Evolutionary conservation across 1,140 invertebrate species (phyloP), one percentile per base, ranked within the genome.

Genomic region (Catajapyx aquilonaris): DNA sequence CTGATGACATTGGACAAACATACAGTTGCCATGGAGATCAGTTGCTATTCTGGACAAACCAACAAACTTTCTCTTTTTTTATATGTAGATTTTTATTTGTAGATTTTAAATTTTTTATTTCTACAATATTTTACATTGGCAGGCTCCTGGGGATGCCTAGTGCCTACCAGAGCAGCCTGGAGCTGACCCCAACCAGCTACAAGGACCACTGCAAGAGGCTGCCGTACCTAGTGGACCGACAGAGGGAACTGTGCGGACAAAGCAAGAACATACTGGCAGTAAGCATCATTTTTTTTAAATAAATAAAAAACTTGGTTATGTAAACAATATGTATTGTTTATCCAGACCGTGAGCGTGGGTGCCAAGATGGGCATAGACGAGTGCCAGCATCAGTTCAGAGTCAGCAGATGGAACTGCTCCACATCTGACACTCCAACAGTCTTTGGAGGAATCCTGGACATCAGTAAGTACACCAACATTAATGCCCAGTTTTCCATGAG

Each of bases 401-500:
- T 76, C 48, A 78, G 75, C 47, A 65, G 85, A 51, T 93, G 86
- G 86, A 91, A 93, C 55, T 93, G 86, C 51, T 70, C 79, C 44
- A 61, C 77, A 44, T 66, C 72, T 18, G 65, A 70, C 43, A 76
- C 75, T 54, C 65, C 67, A 18, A 67, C 73, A 10, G 70, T 81
- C 38, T 84, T 83, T 50, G 81, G 81, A 18, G 71, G 75, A 42
- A 73, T 60, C 16, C 45, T 60, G 13, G 45, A 44, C 23, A 52
- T 59, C 39, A 49, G 57, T 60, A 51, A 55, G 53, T 54, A 28
- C 7, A 9, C 7, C 23, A 9, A 28, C 23, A n/a, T n/a, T n/a
- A n/a, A n/a, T n/a, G n/a, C n/a, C n/a, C n/a, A n/a, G n/a, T n/a
- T n/a, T n/a, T n/a, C n/a, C n/a, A n/a, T n/a, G n/a, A n/a, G n/a